Evolutionary conservation across 2,888 invertebrate species (phyloP).

Genomic region (Esperia sulphurella): DNA sequence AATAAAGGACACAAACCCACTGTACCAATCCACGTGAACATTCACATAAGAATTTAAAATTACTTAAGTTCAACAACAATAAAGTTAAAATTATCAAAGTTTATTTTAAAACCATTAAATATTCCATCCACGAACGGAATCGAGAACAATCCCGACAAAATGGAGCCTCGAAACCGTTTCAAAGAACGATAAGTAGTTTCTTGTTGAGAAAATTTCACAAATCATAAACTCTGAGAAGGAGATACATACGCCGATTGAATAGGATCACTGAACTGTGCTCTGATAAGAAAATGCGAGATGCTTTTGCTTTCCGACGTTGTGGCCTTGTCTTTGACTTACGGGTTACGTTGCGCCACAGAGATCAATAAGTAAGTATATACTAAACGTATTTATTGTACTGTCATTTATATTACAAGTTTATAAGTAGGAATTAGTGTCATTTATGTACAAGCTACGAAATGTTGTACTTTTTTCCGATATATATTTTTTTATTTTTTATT

Average conservation of each 20-base stretch:
- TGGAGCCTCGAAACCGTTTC: neutral
- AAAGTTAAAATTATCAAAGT: no score
- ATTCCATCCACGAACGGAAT: neutral
- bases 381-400: no score
- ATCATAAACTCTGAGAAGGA: conserved; percentile 23
- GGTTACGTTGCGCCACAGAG: neutral
- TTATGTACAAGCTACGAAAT: no score
- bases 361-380: no score
- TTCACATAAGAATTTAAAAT: no score
- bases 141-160: neutral
- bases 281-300: conserved; percentile 1
- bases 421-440: no score
- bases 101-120: neutral
- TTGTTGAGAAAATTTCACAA: conserved; percentile 32
- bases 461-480: no score
- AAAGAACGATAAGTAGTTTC: conserved; percentile 19
- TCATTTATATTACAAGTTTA: no score
- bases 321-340: neutral
- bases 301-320: neutral
- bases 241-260: conserved; percentile 12
- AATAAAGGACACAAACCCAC: no score
- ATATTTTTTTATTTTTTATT: no score
- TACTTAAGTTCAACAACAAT: no score
- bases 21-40: no score
- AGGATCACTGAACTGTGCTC: conserved; percentile 20